phyloP scores from a whole-genome alignment of 2,797 vertebrate species.

The Helarctos malayanus region DNA sequence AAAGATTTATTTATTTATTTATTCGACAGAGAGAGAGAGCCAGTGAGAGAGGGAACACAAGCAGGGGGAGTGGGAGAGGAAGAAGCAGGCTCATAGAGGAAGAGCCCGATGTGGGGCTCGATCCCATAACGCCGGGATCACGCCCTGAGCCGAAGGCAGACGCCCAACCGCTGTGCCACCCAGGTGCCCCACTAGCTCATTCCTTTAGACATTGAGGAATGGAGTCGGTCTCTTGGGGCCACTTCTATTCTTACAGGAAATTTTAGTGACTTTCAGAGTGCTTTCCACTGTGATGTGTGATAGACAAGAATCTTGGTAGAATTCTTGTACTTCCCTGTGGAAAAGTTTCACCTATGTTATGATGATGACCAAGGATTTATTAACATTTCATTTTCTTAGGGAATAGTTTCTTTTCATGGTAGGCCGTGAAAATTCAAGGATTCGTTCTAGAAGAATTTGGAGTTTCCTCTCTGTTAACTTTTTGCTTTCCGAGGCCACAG shows the following conservation, averaged over 20 bases:
- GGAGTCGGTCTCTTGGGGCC: neutral
- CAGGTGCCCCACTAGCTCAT: neutral
- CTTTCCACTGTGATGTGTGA: neutral
- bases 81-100: too few relatives aligned
- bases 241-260: neutral
- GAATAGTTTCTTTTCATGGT: neutral
- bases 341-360: neutral
- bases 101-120: too few relatives aligned
- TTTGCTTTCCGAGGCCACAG: neutral
- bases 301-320: neutral
- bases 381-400: slow-evolving; percentile 2
- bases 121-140: too few relatives aligned
- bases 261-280: neutral
- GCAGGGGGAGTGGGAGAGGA: too few relatives aligned
- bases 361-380: neutral
- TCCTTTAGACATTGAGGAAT: slow-evolving; percentile 2
- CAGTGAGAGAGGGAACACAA: too few relatives aligned
- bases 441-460: slow-evolving; percentile 25
- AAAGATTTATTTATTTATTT: too few relatives aligned
- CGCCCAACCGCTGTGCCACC: too few relatives aligned
- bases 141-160: too few relatives aligned
- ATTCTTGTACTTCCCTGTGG: neutral
- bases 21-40: too few relatives aligned
- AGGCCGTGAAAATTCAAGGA: neutral
- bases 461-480: slow-evolving; percentile 4